Evolutionary conservation across 2,888 invertebrate species (phyloP), one percentile per base, ranked within the genome.

Genomic region (Mythimna impura): DNA sequence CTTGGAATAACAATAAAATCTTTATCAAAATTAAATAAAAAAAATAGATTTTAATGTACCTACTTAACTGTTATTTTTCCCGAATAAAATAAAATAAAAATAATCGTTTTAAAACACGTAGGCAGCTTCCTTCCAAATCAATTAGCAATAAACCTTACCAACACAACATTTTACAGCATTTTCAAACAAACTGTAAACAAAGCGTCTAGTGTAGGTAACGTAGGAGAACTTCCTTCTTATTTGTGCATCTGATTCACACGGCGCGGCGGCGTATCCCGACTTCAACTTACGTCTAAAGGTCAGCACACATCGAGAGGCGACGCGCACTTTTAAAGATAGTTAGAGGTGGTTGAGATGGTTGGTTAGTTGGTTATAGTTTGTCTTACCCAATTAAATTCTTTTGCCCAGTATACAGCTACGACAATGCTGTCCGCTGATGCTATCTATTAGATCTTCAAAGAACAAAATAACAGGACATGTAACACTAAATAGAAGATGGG

Each of bases 161-260:
- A 55, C 14, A 22, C 43, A 14, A 74, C 40, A 52, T 34, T 65
- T 64, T 17, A 61, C 36, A 30, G 36, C 47, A 20, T 52, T 65
- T 72, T 65, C 70, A 68, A 65, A 80, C 63, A 69, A 62, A 76
- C 60, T 69, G 22, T 62, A 76, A 81, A 81, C 79, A 85, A 73
- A 66, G 71, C 64, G 52, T 9, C 25, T 22, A 40, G 22, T 61
- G 61, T 61, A 40, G 61, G 34, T 22, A 70, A 47, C 78, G 52
- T 67, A 60, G 58, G 67, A 30, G 8, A 52, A 64, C 50, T 73
- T 69, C 65, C 62, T 50, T 69, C 62, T 75, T 84, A 81, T 86
- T 83, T 81, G 79, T 72, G 58, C 60, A 68, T 78, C 61, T 72
- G 71, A 71, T 83, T 81, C 84, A 79, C 86, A 78, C 81, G 77